phyloP scores from a whole-genome alignment of 2,113 vertebrate species.

The Triplophysa dalaica region DNA sequence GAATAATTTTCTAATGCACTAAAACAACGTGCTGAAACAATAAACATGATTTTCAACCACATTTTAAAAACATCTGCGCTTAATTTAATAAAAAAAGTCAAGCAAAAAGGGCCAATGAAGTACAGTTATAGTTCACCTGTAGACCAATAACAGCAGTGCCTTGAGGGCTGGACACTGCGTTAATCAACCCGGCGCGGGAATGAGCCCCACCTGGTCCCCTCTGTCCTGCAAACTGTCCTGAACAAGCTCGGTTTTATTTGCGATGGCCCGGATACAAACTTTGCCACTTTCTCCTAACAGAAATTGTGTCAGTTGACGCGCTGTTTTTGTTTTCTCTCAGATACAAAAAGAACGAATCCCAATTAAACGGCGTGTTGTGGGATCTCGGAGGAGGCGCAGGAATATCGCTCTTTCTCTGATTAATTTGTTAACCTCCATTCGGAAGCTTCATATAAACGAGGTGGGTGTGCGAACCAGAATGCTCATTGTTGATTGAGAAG shows the following conservation, averaged over 20 bases:
- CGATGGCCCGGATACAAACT: not conserved
- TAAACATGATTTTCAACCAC: not conserved
- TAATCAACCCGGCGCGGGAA: not conserved
- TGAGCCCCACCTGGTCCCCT: slow-evolving; percentile 15
- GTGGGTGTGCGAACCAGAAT: slow-evolving; percentile 68
- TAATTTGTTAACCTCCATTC: slow-evolving; percentile 73
- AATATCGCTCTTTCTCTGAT: slow-evolving; percentile 69
- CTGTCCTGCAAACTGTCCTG: not conserved
- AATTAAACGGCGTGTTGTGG: slow-evolving; percentile 75
- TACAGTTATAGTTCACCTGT: slow-evolving; percentile 22
- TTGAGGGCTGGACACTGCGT: slow-evolving; percentile 19
- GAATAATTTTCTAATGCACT: too few species aligned
- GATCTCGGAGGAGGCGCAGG: slow-evolving; percentile 71
- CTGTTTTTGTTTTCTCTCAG: slow-evolving; percentile 43
- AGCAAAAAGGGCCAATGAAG: not conserved
- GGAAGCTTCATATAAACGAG: slow-evolving; percentile 70
- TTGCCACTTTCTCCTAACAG: slow-evolving; percentile 35
- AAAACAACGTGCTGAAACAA: too few species aligned
- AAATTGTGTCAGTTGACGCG: slow-evolving; percentile 21
- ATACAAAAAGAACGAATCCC: slow-evolving; percentile 54
- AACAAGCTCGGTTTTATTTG: not conserved
- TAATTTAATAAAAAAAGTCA: not conserved
- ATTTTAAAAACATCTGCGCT: slow-evolving; percentile 1
- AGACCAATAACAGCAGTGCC: slow-evolving; percentile 7
- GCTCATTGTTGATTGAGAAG: slow-evolving; percentile 43